These are phyloP conservation scores for Trachelus troglodyta DNA, from an alignment of 2,888 invertebrate genomes.

Conservation along the genomic window DNA sequence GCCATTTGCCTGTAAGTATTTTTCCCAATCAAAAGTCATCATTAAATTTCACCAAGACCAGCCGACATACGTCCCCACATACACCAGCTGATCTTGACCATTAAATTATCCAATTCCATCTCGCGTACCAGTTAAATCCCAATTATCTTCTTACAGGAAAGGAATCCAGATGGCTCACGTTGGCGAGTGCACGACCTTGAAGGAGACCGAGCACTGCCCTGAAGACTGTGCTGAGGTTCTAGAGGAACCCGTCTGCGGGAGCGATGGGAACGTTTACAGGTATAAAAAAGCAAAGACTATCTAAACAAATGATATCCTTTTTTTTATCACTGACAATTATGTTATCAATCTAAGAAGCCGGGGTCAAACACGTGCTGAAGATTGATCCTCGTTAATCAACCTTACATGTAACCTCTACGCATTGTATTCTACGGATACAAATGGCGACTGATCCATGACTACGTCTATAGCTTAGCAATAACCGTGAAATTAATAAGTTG, in stretches of 20 bases:
- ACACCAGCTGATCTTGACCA: not conserved
- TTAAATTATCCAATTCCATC: not conserved
- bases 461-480: not conserved
- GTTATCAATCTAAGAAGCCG: not conserved
- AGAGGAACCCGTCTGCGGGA: constrained; percentile 85
- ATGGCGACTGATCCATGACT: too few species aligned
- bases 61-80: not conserved
- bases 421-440: not conserved
- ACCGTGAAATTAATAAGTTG: not conserved
- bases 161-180: constrained; percentile 89
- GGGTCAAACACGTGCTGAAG: not conserved
- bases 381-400: not conserved
- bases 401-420: not conserved
- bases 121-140: constrained; percentile 11
- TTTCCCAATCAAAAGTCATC: not conserved
- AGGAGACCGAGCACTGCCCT: constrained; percentile 74
- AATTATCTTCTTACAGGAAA: constrained; percentile 70
- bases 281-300: constrained; percentile 58
- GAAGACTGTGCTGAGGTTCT: constrained; percentile 71
- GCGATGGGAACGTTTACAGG: constrained; percentile 90
- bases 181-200: constrained; percentile 85
- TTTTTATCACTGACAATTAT: not conserved
- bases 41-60: not conserved
- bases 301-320: constrained; percentile 1
- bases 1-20: constrained; percentile 85